Evolutionary conservation across 2,113 vertebrate species (phyloP).

Genomic region (Pachypanchax playfairii): DNA sequence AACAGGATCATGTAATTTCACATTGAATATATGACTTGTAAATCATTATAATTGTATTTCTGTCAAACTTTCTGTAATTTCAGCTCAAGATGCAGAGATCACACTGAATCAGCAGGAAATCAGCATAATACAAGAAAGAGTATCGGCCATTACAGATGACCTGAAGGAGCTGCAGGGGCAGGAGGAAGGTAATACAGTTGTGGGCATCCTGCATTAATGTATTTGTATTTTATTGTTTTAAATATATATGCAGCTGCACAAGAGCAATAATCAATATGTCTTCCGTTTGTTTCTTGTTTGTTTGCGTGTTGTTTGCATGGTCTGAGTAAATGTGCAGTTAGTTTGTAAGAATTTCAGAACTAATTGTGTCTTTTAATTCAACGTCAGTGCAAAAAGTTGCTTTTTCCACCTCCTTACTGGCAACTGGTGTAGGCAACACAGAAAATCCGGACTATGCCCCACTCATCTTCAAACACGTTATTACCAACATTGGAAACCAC

Average conservation of each 20-base stretch:
- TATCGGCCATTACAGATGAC: neutral
- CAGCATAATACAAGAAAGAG: neutral
- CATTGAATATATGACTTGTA: neutral
- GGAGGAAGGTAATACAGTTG: conserved; percentile 31
- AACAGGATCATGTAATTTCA: neutral
- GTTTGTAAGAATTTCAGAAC: neutral
- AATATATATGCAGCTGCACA: too few species aligned
- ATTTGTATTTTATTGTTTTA: neutral
- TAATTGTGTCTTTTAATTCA: conserved; percentile 3
- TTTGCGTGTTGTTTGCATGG: too few species aligned
- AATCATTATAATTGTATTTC: neutral
- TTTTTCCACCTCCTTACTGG: conserved; percentile 44
- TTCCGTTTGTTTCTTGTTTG: too few species aligned
- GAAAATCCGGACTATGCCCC: accelerated
- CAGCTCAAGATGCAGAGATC: conserved; percentile 36
- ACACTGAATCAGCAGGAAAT: neutral
- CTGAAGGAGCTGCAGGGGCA: conserved; percentile 19
- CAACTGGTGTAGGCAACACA: conserved; percentile 23
- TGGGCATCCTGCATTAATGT: neutral
- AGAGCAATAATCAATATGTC: too few species aligned
- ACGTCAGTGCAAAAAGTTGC: conserved; percentile 33
- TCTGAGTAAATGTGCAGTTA: neutral
- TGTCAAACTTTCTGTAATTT: neutral
- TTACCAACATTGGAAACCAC: conserved; percentile 49
- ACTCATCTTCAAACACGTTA: conserved; percentile 39